Evolutionary conservation across 2,113 vertebrate species (phyloP).

Genomic region (Pangasianodon hypophthalmus): DNA sequence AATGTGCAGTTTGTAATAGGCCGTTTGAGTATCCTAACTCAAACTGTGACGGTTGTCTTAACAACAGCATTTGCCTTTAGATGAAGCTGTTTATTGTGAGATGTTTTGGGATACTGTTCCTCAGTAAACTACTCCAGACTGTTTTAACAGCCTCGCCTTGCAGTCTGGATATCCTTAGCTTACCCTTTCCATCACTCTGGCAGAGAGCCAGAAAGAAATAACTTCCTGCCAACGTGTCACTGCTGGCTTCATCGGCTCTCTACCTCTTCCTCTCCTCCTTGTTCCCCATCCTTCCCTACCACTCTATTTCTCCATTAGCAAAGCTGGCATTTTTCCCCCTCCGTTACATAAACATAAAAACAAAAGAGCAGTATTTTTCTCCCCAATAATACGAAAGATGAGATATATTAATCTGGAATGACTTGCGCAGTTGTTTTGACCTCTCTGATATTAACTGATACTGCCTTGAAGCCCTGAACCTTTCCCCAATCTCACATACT

Average conservation of each 20-base stretch:
- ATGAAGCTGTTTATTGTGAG: background rate
- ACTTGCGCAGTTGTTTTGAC: background rate
- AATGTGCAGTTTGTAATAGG: background rate
- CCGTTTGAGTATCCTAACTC: background rate
- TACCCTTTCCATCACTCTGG: slow-evolving; percentile 54
- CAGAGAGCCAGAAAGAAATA: slow-evolving; percentile 63
- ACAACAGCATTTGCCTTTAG: background rate
- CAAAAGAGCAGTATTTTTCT: background rate
- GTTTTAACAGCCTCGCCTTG: background rate
- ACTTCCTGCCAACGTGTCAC: slow-evolving; percentile 78
- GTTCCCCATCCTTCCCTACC: slow-evolving; percentile 14
- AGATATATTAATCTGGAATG: background rate
- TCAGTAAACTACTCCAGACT: slow-evolving; percentile 5
- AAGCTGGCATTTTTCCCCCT: background rate
- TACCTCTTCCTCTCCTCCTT: slow-evolving; percentile 55
- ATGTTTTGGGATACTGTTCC: background rate
- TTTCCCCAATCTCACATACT: background rate
- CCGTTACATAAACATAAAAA: background rate
- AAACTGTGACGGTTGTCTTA: background rate
- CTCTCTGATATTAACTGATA: background rate
- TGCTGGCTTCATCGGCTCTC: slow-evolving; percentile 66
- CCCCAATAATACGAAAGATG: background rate
- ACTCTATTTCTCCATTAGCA: background rate
- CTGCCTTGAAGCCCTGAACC: background rate
- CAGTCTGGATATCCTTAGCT: slow-evolving; percentile 4